Percentiles rank a stretch among this genome's conserved stretches.
Conservation (phyloP, 2,113 vertebrate genomes). For the Dasyornis broadbenti region DNA sequence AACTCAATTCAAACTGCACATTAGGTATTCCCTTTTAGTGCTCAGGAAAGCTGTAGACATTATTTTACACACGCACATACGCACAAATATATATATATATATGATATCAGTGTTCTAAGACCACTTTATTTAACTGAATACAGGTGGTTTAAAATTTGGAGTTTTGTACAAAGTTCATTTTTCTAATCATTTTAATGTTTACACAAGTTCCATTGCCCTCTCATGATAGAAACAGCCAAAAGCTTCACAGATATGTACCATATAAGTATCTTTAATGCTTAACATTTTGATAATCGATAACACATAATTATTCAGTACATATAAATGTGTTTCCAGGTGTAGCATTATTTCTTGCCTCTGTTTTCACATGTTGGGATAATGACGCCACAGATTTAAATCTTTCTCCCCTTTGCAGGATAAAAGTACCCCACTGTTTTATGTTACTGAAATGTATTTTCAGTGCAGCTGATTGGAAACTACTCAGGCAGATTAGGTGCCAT, state of each 20-base stretch:
- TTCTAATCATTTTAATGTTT: neutral
- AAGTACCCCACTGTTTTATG: neutral
- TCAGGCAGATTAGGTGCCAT: neutral
- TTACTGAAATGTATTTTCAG: neutral
- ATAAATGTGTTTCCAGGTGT: neutral
- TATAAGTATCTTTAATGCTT: neutral
- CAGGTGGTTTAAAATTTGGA: neutral
- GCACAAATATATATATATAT: neutral
- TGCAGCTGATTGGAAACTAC: neutral
- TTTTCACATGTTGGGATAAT: neutral
- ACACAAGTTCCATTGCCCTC: neutral
- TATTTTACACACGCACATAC: neutral
- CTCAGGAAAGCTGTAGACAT: neutral
- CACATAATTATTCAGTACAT: neutral
- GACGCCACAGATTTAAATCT: neutral
- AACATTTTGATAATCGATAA: neutral
- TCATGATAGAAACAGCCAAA: neutral
- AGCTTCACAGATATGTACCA: neutral
- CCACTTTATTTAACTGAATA: neutral
- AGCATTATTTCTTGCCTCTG: neutral
- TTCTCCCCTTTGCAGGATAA: neutral
- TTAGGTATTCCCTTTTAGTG: neutral
- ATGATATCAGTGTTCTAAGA: neutral
- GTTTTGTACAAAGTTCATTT: neutral
- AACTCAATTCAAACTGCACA: neutral